Evolutionary conservation across 1,140 invertebrate species (phyloP).

Genomic region (Sinella curviseta): DNA sequence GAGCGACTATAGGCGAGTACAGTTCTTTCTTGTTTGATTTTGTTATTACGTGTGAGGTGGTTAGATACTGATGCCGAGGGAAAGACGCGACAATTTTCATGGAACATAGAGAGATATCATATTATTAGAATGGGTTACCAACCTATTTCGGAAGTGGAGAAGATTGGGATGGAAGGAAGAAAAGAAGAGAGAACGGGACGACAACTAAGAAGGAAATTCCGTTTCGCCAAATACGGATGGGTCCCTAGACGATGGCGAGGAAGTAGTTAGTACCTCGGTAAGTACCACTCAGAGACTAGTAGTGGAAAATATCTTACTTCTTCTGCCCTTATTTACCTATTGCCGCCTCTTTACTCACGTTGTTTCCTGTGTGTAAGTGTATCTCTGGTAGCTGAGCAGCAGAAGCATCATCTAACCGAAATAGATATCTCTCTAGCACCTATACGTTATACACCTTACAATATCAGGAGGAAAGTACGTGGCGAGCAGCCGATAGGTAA

Average conservation of each 20-base stretch:
- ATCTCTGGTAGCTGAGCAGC: too few relatives aligned
- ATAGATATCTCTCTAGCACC: too few relatives aligned
- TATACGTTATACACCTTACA: background rate
- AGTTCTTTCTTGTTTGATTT: background rate
- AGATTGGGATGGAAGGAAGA: too few relatives aligned
- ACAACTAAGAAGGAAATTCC: background rate
- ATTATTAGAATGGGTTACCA: background rate
- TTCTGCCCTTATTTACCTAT: constrained; percentile 3
- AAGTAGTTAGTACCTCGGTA: constrained; percentile 14
- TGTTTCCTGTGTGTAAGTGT: background rate
- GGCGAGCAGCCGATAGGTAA: background rate
- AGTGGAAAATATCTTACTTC: background rate
- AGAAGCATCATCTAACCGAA: too few relatives aligned
- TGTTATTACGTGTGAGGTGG: too few relatives aligned
- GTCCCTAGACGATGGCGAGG: constrained; percentile 5
- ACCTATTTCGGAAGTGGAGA: background rate
- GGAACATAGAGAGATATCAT: too few relatives aligned
- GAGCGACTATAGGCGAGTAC: too few relatives aligned
- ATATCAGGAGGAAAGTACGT: too few relatives aligned
- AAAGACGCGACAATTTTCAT: background rate
- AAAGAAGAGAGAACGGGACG: background rate
- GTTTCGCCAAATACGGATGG: constrained; percentile 4
- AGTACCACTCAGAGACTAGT: background rate
- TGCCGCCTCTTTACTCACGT: background rate
- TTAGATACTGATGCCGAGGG: too few relatives aligned